Base-by-base conservation (phyloP, 2,113 vertebrate genomes). In the Hipposideros armiger region DNA sequence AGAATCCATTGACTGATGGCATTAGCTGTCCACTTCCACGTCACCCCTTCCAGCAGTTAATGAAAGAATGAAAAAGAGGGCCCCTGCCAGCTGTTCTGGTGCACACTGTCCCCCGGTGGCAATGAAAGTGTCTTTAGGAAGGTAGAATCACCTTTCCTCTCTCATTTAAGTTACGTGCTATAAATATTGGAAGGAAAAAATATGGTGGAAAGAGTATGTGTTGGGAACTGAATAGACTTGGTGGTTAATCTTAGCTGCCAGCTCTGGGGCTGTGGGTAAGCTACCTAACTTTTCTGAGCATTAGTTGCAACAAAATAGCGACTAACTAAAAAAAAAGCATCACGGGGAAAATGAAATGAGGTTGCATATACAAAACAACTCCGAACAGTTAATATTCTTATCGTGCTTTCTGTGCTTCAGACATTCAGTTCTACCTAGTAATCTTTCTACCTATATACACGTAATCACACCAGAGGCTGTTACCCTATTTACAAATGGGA, bases 71-170 rank as follows among this genome's bases (percentile, higher is more conserved):
- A 47, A 0, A 36, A 24, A 54, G 11, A 22, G 0, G 10, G 7
- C 0, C 11, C 5, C 30, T 19, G 30, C 8, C 3, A 0, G 15
- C 15, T 28, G 28, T 36, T 76, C 56, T 74, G 42, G 62, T 56
- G 13, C 36, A 26, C 3, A 84, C 70, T 42, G 82, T 82, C 89
- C 89, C 42, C 95, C 96, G 66, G 70, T 72, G 96, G 94, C 73
- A 26, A 1, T 7, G 7, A n/a, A 1, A 1, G 11, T 42, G 15
- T 50, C 56, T 16, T 40, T 11, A 36, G 5, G 11, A 42, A 32
- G 16, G 22, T 1, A 14, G 42, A 36, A 1, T 0, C 5, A 2
- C 3, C 9, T n/a, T 70, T 9, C 24, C 32, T 26, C 20, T 66
- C 19, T 11, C 30, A 17, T 2, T 4, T 11, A 45, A 80, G 52